Evolutionary conservation across 1,140 invertebrate species (phyloP).

Genomic region (Aporrectodea caliginosa): DNA sequence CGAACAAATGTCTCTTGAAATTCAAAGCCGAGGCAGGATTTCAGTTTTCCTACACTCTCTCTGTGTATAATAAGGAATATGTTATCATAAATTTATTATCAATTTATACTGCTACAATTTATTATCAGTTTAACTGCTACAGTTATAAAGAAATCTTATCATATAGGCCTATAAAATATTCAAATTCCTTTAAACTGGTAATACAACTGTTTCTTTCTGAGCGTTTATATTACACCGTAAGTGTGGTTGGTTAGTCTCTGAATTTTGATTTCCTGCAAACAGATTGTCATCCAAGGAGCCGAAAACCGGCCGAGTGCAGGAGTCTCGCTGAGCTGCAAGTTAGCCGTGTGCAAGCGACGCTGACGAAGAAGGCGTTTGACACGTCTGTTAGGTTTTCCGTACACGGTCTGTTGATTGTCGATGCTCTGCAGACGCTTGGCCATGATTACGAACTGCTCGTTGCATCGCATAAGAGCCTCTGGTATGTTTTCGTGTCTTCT

Average conservation of each 20-base stretch:
- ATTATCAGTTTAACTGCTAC: no score
- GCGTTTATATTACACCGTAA: no score
- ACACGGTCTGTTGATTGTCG: conserved; percentile 83
- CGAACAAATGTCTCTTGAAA: conserved; percentile 80
- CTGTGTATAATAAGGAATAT: no score
- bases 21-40: conserved; percentile 56
- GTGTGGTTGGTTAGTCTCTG: no score
- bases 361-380: conserved; percentile 69
- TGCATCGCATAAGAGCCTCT: conserved; percentile 88
- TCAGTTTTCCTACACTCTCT: no score
- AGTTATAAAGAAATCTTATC: no score
- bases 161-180: no score
- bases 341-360: conserved; percentile 73
- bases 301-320: conserved; percentile 59
- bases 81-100: no score
- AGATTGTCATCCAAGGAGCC: not conserved
- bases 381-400: conserved; percentile 76
- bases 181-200: no score
- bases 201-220: no score
- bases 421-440: conserved; percentile 90
- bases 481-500: no score
- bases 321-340: conserved; percentile 78
- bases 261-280: not conserved
- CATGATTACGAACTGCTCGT: conserved; percentile 89
- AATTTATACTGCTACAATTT: no score